Percentiles rank a stretch among this genome's conserved stretches.
phyloP scores from a whole-genome alignment of 2,113 vertebrate species.

The Daubentonia madagascariensis region DNA sequence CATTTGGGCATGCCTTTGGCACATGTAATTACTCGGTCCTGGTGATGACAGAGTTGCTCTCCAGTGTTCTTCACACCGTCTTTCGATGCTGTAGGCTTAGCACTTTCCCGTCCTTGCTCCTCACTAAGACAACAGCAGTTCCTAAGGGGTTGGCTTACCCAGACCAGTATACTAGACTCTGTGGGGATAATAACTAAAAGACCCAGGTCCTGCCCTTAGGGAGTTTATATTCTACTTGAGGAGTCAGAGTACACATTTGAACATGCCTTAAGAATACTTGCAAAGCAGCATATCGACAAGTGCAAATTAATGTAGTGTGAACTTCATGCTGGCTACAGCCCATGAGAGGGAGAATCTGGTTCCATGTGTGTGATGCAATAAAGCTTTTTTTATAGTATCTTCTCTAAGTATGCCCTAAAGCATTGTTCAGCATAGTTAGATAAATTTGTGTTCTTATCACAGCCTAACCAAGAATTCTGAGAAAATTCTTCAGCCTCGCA shows the following conservation, averaged over 20 bases:
- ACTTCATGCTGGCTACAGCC: slow-evolving; percentile 73
- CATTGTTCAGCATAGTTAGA: slow-evolving; percentile 73
- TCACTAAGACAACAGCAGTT: not conserved
- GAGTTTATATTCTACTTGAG: slow-evolving; percentile 68
- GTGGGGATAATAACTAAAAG: not conserved
- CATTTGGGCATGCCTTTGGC: slow-evolving; percentile 24
- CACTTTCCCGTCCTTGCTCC: not conserved
- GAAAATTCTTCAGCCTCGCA: slow-evolving; percentile 35
- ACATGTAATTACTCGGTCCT: slow-evolving; percentile 42
- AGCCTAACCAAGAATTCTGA: slow-evolving; percentile 58
- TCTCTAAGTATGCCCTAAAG: slow-evolving; percentile 73
- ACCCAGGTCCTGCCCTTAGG: slow-evolving; percentile 67
- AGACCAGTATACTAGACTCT: not conserved
- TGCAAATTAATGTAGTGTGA: slow-evolving; percentile 80
- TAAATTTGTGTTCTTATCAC: slow-evolving; percentile 70
- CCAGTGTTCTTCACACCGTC: slow-evolving; percentile 48
- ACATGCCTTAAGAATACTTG: slow-evolving; percentile 63
- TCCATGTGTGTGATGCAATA: slow-evolving; percentile 71
- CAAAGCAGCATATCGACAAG: slow-evolving; percentile 69
- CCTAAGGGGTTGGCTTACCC: not conserved
- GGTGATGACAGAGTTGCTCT: slow-evolving; percentile 63
- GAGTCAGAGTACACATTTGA: slow-evolving; percentile 45
- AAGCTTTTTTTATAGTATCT: slow-evolving; percentile 59
- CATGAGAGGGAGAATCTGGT: slow-evolving; percentile 67
- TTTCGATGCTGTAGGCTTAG: not conserved